phyloP scores from a whole-genome alignment of 2,888 invertebrate species.

The Rhagium mordax region DNA sequence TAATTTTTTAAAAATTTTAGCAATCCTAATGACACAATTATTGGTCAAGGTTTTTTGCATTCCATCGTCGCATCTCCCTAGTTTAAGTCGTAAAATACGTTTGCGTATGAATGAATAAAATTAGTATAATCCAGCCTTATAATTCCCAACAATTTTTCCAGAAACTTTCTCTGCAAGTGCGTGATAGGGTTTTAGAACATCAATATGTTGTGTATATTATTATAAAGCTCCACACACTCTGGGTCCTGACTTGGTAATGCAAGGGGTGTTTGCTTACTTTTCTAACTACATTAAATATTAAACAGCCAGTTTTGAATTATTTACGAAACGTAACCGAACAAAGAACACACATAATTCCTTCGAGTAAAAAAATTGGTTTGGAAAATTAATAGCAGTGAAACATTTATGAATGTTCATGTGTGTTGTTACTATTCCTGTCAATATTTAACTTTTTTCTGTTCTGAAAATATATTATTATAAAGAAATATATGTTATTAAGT shows the following conservation, averaged over 20 bases:
- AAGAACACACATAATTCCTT: conserved; percentile 13
- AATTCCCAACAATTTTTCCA: conserved; percentile 5
- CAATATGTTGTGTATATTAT: conserved; percentile 34
- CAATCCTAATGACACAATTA: too few species aligned
- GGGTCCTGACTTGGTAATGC: conserved; percentile 34
- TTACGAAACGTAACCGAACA: conserved; percentile 26
- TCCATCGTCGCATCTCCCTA: too few species aligned
- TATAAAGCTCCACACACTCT: conserved; percentile 33
- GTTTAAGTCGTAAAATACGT: background rate
- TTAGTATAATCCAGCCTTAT: background rate
- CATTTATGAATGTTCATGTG: background rate
- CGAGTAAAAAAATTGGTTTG: background rate
- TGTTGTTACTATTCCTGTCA: background rate
- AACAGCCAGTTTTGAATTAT: conserved; percentile 31
- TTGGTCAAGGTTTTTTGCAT: too few species aligned
- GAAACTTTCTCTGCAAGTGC: conserved; percentile 15
- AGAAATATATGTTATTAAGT: background rate
- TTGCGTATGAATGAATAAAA: conserved; percentile 5
- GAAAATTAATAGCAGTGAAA: conserved; percentile 16
- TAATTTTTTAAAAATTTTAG: too few species aligned
- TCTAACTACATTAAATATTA: conserved; percentile 42
- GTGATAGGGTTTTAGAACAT: conserved; percentile 23
- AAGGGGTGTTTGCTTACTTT: conserved; percentile 44
- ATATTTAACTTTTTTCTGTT: background rate
- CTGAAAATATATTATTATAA: background rate